These are phyloP conservation scores for Mechanitis messenoides DNA, from an alignment of 2,888 invertebrate genomes.

Conservation along the genomic window DNA sequence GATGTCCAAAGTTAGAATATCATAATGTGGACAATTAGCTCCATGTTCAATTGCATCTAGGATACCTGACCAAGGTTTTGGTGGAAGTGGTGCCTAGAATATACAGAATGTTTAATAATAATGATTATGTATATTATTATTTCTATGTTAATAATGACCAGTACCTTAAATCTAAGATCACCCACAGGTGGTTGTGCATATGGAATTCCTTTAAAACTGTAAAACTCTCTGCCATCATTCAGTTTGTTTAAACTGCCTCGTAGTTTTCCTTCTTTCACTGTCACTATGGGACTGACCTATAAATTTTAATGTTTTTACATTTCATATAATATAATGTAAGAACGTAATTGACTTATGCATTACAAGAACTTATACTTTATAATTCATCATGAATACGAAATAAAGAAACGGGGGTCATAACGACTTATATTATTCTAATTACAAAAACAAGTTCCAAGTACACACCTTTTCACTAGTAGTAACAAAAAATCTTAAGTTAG, in stretches of 20 bases:
- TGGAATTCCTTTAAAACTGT: slow-evolving; percentile 65
- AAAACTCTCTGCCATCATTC: slow-evolving; percentile 41
- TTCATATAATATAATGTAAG: no score
- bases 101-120: background rate
- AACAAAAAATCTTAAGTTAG: no score
- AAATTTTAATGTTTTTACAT: no score
- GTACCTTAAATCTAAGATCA: slow-evolving; percentile 68
- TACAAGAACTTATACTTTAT: no score
- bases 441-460: background rate
- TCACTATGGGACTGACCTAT: slow-evolving; percentile 26
- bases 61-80: slow-evolving; percentile 44
- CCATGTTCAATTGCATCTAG: slow-evolving; percentile 45
- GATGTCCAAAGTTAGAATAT: slow-evolving; percentile 30
- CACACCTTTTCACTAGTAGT: no score
- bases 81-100: slow-evolving; percentile 46
- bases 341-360: no score
- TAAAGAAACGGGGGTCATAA: no score
- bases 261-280: slow-evolving; percentile 40
- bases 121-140: background rate
- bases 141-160: background rate
- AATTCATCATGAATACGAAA: no score
- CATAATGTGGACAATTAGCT: slow-evolving; percentile 44
- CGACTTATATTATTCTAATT: background rate
- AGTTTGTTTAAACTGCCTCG: slow-evolving; percentile 36
- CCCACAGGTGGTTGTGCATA: slow-evolving; percentile 70